Evolutionary conservation across 1,140 invertebrate genomes (phyloP).

Genomic region (Arion vulgaris): DNA sequence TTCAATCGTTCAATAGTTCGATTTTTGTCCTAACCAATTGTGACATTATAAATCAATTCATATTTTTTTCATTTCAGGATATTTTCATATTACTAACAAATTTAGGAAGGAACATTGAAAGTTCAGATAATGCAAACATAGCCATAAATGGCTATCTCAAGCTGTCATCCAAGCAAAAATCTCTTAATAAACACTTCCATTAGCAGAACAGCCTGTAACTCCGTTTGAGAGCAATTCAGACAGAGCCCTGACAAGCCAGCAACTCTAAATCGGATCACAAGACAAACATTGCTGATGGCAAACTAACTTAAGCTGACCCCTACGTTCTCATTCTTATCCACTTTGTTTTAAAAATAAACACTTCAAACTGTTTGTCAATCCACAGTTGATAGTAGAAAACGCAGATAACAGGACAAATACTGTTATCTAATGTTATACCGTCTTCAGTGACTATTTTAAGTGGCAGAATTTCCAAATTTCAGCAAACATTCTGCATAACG

Average conservation of each 20-base stretch:
- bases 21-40: too few species aligned
- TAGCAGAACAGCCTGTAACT: neutral
- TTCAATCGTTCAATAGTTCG: too few species aligned
- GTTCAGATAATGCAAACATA: too few species aligned
- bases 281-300: neutral
- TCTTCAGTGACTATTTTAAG: neutral
- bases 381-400: neutral
- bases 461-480: neutral
- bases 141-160: too few species aligned
- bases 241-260: neutral
- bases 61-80: neutral
- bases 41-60: too few species aligned
- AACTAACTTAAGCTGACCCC: neutral
- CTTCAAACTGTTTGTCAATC: neutral
- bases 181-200: too few species aligned
- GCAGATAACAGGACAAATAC: neutral
- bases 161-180: too few species aligned
- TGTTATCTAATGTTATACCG: neutral
- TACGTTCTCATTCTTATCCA: neutral
- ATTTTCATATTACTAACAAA: too few species aligned
- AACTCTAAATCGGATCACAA: neutral
- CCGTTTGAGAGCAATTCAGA: neutral
- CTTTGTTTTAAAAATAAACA: neutral
- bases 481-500: neutral
- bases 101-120: too few species aligned